Conservation (phyloP, 2,797 vertebrate species). For the Alca torda region DNA sequence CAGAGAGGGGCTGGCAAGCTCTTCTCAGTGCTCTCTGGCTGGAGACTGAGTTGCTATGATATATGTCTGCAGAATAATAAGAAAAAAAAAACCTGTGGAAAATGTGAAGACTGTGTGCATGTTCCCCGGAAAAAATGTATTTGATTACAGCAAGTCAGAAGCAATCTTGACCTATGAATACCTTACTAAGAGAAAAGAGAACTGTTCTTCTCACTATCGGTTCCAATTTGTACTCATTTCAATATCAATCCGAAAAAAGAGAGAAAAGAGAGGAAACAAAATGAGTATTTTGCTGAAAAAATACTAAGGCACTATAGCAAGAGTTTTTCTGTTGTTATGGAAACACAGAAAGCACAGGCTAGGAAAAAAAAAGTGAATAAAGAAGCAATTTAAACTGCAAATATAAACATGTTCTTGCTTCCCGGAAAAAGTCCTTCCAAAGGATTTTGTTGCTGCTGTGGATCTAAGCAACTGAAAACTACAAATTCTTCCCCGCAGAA, state of each 20-base stretch:
- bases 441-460: slow-evolving; percentile 33
- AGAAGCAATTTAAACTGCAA: slow-evolving; percentile 33
- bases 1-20: background rate
- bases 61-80: background rate
- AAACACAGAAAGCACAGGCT: slow-evolving; percentile 51
- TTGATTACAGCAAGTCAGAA: slow-evolving; percentile 18
- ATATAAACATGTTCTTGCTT: slow-evolving; percentile 35
- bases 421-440: slow-evolving; percentile 52
- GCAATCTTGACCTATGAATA: slow-evolving; percentile 5
- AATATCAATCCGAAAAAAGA: background rate
- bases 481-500: slow-evolving; percentile 36
- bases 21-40: background rate
- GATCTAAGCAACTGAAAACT: slow-evolving; percentile 42
- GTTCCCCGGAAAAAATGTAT: background rate
- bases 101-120: slow-evolving; percentile 4
- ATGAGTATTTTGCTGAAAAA: background rate
- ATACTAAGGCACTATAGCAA: background rate
- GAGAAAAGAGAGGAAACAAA: background rate
- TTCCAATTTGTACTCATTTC: background rate
- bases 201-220: background rate
- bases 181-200: background rate
- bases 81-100: background rate
- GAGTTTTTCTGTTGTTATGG: slow-evolving; percentile 68
- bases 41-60: slow-evolving; percentile 5
- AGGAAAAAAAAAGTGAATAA: slow-evolving; percentile 38